phyloP scores from a whole-genome alignment of 2,113 vertebrate genomes.

The Tinamus guttatus region DNA sequence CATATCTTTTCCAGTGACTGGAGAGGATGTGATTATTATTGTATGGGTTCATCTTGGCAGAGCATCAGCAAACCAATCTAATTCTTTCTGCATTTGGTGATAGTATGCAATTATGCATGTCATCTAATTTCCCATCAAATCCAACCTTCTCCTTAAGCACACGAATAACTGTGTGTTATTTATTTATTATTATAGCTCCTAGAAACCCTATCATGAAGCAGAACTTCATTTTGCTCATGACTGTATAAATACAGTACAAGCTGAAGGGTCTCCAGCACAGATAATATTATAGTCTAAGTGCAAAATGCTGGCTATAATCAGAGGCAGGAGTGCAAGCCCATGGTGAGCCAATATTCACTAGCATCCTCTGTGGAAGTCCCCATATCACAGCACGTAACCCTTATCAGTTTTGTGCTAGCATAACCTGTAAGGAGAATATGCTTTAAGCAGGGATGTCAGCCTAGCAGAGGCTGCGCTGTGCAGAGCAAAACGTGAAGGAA shows the following conservation, averaged over 20 bases:
- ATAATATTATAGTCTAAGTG: accelerated
- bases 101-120: background rate
- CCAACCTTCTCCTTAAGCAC: background rate
- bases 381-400: background rate
- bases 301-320: background rate
- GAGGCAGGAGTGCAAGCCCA: background rate
- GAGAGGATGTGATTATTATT: background rate
- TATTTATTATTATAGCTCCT: background rate
- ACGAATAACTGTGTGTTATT: background rate
- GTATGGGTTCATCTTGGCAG: slow-evolving; percentile 37
- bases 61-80: slow-evolving; percentile 22
- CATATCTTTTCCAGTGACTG: background rate
- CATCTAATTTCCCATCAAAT: background rate
- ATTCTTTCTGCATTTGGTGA: background rate
- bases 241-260: background rate
- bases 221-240: background rate
- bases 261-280: background rate
- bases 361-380: accelerated
- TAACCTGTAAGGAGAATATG: background rate
- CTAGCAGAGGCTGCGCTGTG: background rate
- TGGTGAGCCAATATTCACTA: background rate
- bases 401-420: background rate
- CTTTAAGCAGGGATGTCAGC: background rate
- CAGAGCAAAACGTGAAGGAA: background rate
- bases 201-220: background rate